phyloP scores from a whole-genome alignment of 2,888 invertebrate genomes.

The Napeogenes inachia region DNA sequence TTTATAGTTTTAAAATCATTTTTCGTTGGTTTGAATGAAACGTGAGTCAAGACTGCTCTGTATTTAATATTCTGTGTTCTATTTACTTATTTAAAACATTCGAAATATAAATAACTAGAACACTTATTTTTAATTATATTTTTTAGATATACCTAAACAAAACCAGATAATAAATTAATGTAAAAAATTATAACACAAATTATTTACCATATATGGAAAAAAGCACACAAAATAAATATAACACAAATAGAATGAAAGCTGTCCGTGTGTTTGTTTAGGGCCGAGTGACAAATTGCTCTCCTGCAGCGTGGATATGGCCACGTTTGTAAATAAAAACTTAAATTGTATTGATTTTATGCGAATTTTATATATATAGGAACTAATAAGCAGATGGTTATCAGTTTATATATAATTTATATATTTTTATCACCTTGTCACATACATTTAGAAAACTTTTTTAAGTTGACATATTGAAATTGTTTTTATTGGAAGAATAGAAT shows the following conservation, averaged over 20 bases:
- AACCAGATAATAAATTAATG: neutral
- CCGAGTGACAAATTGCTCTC: slow-evolving; percentile 33
- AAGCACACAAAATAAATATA: slow-evolving; percentile 15
- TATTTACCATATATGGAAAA: slow-evolving; percentile 6
- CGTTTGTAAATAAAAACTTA: slow-evolving; percentile 12
- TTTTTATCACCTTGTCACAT: too few relatives aligned
- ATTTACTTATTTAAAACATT: too few relatives aligned
- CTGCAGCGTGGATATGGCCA: slow-evolving; percentile 23
- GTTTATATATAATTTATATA: too few relatives aligned
- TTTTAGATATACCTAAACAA: too few relatives aligned
- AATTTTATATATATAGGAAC: neutral
- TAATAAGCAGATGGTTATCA: neutral
- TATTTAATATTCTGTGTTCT: too few relatives aligned
- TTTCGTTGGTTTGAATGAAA: neutral
- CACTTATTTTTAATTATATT: neutral
- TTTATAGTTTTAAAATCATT: slow-evolving; percentile 1
- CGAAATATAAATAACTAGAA: too few relatives aligned
- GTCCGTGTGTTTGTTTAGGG: slow-evolving; percentile 30
- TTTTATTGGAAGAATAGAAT: too few relatives aligned
- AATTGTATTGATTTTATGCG: slow-evolving; percentile 3
- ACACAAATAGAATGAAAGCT: slow-evolving; percentile 12
- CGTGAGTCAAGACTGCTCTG: too few relatives aligned
- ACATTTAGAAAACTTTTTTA: too few relatives aligned
- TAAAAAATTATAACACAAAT: slow-evolving; percentile 7
- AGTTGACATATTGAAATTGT: too few relatives aligned